A percentile compares a stretch with the other conserved stretches of the same genome.
Evolutionary conservation across 2,888 invertebrate genomes (phyloP).

Genomic region (Melanchra persicariae): DNA sequence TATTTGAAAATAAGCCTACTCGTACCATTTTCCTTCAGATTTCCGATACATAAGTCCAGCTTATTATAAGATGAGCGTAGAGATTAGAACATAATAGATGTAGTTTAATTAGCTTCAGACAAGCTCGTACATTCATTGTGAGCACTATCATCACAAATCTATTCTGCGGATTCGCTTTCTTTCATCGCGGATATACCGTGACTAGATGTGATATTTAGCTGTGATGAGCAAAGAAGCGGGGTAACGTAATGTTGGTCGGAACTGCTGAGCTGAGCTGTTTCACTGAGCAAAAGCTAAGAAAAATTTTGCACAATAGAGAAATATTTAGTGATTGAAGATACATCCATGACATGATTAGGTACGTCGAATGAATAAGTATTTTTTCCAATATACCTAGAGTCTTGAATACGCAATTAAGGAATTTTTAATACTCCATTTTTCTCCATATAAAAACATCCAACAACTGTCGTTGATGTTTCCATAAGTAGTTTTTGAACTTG

Average conservation of each 20-base stretch:
- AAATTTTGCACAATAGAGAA: neutral
- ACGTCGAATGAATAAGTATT: too few relatives aligned
- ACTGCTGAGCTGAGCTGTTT: neutral
- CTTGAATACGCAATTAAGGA: too few relatives aligned
- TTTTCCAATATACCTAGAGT: too few relatives aligned
- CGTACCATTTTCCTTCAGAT: neutral
- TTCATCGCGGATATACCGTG: conserved; percentile 9
- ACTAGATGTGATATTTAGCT: conserved; percentile 1
- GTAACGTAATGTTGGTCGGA: neutral
- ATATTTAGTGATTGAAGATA: too few relatives aligned
- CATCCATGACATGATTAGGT: too few relatives aligned
- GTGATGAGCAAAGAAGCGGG: neutral
- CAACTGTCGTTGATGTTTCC: neutral
- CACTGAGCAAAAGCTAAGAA: neutral
- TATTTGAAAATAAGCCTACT: too few relatives aligned
- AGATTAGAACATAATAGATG: conserved; percentile 49
- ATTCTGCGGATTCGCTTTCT: conserved; percentile 43
- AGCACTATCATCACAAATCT: conserved; percentile 54
- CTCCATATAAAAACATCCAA: too few relatives aligned
- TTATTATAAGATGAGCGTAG: conserved; percentile 22
- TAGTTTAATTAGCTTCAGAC: conserved; percentile 54
- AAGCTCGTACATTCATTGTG: conserved; percentile 37
- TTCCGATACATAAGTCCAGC: neutral
- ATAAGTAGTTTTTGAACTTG: neutral
- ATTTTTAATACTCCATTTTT: too few relatives aligned